Evolutionary conservation across 2,113 vertebrate genomes (phyloP), one percentile per base, ranked within the genome.

Genomic region (Taurulus bubalis): DNA sequence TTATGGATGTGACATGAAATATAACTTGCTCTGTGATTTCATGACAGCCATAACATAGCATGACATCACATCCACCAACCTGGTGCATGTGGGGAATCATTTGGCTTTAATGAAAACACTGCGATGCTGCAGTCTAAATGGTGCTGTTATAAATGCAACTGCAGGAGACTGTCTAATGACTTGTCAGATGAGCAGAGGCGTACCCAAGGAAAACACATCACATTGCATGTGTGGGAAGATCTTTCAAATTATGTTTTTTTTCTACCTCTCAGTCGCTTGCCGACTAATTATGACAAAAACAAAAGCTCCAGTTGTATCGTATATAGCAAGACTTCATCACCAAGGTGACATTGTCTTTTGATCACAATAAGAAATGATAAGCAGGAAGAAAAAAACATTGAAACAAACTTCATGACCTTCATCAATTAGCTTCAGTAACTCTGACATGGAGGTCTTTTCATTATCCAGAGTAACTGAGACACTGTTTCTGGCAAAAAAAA

Each of bases 191-290:
- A 85, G 74, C 65, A 55, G 34, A 71, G 59, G 28, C 55, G 18
- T 3, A 70, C 14, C 0, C 51, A 9, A 20, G 32, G 53, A 76
- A 68, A 76, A 71, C 85, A 67, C 82, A 87, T 82, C 68, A 71
- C 69, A 32, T 11, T 71, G 58, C 71, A 74, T 62, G 72, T 77
- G 73, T 75, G 72, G 76, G 59, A 67, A 58, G 62, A 64, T 38
- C 45, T 56, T 70, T 76, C 40, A 66, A 84, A 82, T 73, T 72
- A 80, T 18, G 58, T 20, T 70, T 80, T 85, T 83, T 68, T 12
- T 69, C 38, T 74, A 79, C 59, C 71, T 84, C 51, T 66, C 76
- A 82, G 78, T 73, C 62, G 14, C 56, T 84, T 42, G 49, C 42
- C 79, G 45, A 64, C 32, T 60, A 75, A 85, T 80, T 83, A 77